Evolutionary conservation across 2,888 invertebrate species (phyloP).

Genomic region (Nomada goodeniana): DNA sequence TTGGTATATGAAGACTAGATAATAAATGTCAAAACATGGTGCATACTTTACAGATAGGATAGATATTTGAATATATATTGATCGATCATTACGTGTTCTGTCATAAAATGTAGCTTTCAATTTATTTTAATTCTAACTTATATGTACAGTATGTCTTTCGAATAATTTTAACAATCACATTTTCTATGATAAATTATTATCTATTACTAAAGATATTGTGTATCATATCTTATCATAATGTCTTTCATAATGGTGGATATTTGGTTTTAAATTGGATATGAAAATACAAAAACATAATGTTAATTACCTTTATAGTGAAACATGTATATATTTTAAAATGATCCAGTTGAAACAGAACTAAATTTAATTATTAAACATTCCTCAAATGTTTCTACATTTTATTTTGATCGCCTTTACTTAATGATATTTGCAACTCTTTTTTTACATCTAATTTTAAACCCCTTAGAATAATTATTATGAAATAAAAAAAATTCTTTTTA

Average conservation of each 20-base stretch:
- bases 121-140: slow-evolving; percentile 24
- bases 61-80: slow-evolving; percentile 3
- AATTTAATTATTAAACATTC: slow-evolving; percentile 19
- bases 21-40: slow-evolving; percentile 18
- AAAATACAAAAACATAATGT: not conserved
- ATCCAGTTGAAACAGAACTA: slow-evolving; percentile 11
- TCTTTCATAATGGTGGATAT: not conserved
- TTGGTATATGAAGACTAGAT: slow-evolving; percentile 19
- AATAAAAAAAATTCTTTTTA: not conserved
- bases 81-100: slow-evolving; percentile 16
- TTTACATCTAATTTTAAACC: not conserved
- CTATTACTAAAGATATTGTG: not conserved
- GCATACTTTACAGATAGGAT: slow-evolving; percentile 31
- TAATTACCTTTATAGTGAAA: slow-evolving; percentile 6
- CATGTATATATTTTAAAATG: slow-evolving; percentile 13
- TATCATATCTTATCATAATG: not conserved
- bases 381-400: not conserved
- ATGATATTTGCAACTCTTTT: not conserved
- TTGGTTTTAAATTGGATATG: slow-evolving; percentile 1
- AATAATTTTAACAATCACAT: slow-evolving; percentile 8
- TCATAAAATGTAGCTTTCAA: slow-evolving; percentile 5
- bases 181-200: slow-evolving; percentile 8
- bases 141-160: slow-evolving; percentile 25
- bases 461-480: not conserved
- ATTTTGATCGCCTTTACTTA: not conserved